Base-by-base conservation (phyloP, 2,113 vertebrate species). In the Physeter macrocephalus region DNA sequence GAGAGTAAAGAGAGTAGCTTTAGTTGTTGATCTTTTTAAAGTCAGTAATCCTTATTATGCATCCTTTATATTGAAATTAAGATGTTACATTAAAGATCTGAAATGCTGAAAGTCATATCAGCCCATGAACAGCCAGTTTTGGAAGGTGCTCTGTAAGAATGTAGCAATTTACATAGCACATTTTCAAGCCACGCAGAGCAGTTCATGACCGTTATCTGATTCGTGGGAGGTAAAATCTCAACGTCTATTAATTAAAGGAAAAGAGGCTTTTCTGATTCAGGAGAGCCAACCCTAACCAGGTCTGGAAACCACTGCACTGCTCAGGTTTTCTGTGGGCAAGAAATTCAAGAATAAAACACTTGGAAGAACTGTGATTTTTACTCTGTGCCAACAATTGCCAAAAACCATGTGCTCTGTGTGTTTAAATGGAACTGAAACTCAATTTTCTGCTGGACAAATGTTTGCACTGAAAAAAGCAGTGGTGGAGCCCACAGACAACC, bases 361-460 rank as follows among this genome's bases (percentile, higher is more conserved):
- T 97, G 10, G 27, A 94, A 71, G 72, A 71, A 54, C 0, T 71
- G 29, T 54, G 49, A 66, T 72, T 96, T 96, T 95, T 64, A 39
- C 3, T 18, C 3, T 31, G 23, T 84, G 43, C 31, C 69, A 71
- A 31, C 41, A 34, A 4, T 39, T 87, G n/a, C 57, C n/a, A 1
- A 49, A 23, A 90, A 31, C 34, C 36, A 5, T 15, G 29, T 36
- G 12, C 8, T 87, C 61, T 78, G 2, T 86, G 62, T 77, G 1
- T 95, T 93, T 72, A 75, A 96, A 90, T 46, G 46, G 31, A 93
- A 81, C 39, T 66, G 69, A 96, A 91, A 83, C 9, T 4, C 67
- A 66, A 0, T 89, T 90, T 96, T 95, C 69, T 89, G 20, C 46
- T 27, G 49, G 25, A 93, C 86, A 93, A 54, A 81, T 93, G 46